Percentiles rank a stretch among this genome's conserved stretches.
These are phyloP conservation scores for Serinus canaria DNA, from an alignment of 2,113 vertebrate species.

Conservation along the genomic window DNA sequence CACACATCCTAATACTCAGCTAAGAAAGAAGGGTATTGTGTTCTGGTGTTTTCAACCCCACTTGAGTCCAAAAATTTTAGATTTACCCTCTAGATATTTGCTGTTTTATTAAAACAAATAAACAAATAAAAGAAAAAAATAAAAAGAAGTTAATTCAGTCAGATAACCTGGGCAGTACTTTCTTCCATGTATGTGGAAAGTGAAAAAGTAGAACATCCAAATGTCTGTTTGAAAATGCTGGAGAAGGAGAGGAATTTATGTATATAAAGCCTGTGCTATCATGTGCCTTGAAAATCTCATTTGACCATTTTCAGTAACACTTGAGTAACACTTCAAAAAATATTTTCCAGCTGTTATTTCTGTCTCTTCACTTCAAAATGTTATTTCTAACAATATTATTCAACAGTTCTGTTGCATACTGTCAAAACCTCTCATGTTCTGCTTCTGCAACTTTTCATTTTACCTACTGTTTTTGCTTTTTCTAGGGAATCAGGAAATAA, in stretches of 20 bases:
- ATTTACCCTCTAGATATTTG: not conserved
- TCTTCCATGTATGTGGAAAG: not conserved
- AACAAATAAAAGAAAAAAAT: not conserved
- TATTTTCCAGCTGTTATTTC: conserved; percentile 1
- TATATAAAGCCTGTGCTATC: not conserved
- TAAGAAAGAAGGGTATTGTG: not conserved
- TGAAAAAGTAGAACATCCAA: not conserved
- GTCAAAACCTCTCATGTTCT: not conserved
- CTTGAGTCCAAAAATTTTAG: not conserved
- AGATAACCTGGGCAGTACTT: not conserved
- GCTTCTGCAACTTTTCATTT: not conserved
- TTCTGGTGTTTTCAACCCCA: not conserved
- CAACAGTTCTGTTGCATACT: not conserved
- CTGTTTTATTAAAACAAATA: not conserved
- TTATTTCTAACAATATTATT: not conserved
- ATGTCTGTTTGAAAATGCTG: not conserved
- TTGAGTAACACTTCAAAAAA: not conserved
- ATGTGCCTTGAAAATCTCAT: not conserved
- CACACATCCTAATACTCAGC: not conserved
- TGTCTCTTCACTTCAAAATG: not conserved
- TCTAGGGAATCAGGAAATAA: not conserved
- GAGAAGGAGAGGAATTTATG: not conserved
- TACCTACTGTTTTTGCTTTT: not conserved
- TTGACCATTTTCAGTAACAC: not conserved
- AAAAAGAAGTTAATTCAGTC: not conserved